A percentile compares a stretch with the other conserved stretches of the same genome.
phyloP scores from a whole-genome alignment of 2,113 vertebrate genomes.

The Corythornis madagascariensis region DNA sequence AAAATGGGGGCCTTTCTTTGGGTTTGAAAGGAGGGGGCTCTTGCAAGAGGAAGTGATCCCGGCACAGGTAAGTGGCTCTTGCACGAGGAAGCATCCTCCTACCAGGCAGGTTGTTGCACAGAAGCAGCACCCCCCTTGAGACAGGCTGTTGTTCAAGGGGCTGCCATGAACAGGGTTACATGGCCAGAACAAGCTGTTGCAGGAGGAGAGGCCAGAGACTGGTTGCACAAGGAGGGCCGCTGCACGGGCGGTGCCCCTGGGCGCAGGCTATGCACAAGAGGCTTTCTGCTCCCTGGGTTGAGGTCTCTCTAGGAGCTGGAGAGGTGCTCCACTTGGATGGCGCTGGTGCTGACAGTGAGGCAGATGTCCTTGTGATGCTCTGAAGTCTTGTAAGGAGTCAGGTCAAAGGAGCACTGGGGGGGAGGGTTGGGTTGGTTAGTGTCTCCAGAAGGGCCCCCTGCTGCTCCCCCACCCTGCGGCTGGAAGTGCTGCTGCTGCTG shows the following conservation, averaged over 20 bases:
- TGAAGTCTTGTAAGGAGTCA: slow-evolving; percentile 95
- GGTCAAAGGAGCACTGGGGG: slow-evolving; percentile 92
- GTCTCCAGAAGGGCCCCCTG: slow-evolving; percentile 79
- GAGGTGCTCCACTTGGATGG: slow-evolving; percentile 86
- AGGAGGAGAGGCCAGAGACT: slow-evolving; percentile 68
- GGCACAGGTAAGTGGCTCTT: slow-evolving; percentile 58
- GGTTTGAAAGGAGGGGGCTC: slow-evolving; percentile 53
- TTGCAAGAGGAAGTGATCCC: slow-evolving; percentile 60
- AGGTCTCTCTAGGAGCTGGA: slow-evolving; percentile 83
- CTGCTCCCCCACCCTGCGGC: slow-evolving; percentile 75
- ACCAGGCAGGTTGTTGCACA: slow-evolving; percentile 58
- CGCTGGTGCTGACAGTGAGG: slow-evolving; percentile 93
- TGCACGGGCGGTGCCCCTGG: slow-evolving; percentile 57
- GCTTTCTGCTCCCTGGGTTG: slow-evolving; percentile 64
- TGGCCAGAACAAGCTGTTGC: slow-evolving; percentile 60
- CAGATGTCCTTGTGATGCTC: slow-evolving; percentile 96
- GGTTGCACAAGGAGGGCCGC: slow-evolving; percentile 63
- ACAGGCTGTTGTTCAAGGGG: slow-evolving; percentile 58
- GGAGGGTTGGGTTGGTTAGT: slow-evolving; percentile 81
- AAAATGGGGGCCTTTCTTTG: slow-evolving; percentile 58
- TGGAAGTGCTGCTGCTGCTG: slow-evolving; percentile 85
- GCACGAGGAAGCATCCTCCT: slow-evolving; percentile 65
- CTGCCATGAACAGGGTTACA: slow-evolving; percentile 66
- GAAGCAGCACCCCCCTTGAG: slow-evolving; percentile 63
- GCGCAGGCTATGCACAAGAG: slow-evolving; percentile 65